Evolutionary conservation across 2,888 invertebrate species (phyloP).

Genomic region (Oscheius sp.): DNA sequence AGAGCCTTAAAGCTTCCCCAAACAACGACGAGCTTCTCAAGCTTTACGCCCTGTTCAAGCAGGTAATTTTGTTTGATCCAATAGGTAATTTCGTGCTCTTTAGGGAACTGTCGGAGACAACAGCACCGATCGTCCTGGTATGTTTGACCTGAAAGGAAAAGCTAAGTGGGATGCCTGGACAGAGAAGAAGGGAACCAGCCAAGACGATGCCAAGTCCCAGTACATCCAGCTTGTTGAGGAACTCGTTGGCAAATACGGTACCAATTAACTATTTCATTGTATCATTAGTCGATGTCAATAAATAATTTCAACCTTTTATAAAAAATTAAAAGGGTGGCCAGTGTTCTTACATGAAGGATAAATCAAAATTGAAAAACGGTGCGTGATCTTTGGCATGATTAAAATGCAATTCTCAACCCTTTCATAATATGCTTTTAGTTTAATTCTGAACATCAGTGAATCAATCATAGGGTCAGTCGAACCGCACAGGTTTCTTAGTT

Average conservation of each 20-base stretch:
- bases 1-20: constrained; percentile 81
- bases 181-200: constrained; percentile 79
- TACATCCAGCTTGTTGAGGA: constrained; percentile 79
- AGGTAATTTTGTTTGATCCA: constrained; percentile 38
- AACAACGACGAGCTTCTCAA: constrained; percentile 80
- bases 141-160: constrained; percentile 92
- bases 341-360: too few relatives aligned
- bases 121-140: constrained; percentile 80
- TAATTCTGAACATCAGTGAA: too few relatives aligned
- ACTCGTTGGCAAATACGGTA: constrained; percentile 60
- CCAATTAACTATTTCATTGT: constrained; percentile 8
- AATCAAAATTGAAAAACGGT: too few relatives aligned
- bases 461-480: too few relatives aligned
- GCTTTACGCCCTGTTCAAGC: constrained; percentile 72
- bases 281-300: not conserved
- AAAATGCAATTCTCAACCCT: too few relatives aligned
- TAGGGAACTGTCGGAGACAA: constrained; percentile 71
- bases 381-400: too few relatives aligned
- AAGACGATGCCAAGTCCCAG: constrained; percentile 85
- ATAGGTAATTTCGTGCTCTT: not conserved
- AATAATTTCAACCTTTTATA: too few relatives aligned
- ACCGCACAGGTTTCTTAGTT: too few relatives aligned
- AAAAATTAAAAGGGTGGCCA: too few relatives aligned
- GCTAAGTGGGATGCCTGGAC: constrained; percentile 97
- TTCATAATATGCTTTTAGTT: too few relatives aligned